These are phyloP conservation scores for Crocidura indochinensis DNA, from an alignment of 2,797 vertebrate genomes.

Conservation along the genomic window DNA sequence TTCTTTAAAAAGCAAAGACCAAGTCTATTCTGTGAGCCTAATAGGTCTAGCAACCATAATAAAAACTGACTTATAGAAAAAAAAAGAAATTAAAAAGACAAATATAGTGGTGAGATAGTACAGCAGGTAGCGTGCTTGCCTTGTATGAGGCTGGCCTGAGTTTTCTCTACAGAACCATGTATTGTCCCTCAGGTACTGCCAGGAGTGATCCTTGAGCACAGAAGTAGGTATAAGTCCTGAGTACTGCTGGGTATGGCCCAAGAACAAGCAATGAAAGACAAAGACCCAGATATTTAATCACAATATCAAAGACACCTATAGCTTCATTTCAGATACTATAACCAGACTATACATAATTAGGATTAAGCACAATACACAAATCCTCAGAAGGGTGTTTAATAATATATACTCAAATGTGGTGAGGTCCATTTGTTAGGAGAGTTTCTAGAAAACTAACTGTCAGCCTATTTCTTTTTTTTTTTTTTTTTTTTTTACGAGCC, in stretches of 20 bases:
- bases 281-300: constrained; percentile 31
- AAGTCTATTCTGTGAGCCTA: neutral
- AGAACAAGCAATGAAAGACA: too few relatives aligned
- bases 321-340: constrained; percentile 7
- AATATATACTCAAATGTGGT: neutral
- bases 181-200: too few relatives aligned
- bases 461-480: too few relatives aligned
- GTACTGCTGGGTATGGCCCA: too few relatives aligned
- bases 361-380: neutral
- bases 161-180: too few relatives aligned
- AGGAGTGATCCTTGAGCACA: too few relatives aligned
- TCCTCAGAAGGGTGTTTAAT: neutral
- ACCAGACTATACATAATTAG: neutral
- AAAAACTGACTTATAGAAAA: constrained; percentile 25
- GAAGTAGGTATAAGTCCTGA: too few relatives aligned
- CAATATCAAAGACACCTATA: neutral
- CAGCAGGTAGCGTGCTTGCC: too few relatives aligned
- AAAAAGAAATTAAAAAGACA: neutral
- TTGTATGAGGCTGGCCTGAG: too few relatives aligned
- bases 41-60: constrained; percentile 52
- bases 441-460: neutral
- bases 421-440: neutral
- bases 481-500: too few relatives aligned
- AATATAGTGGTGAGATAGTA: neutral
- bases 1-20: neutral